phyloP scores from a whole-genome alignment of 2,797 vertebrate species.

The Danio tinwini region DNA sequence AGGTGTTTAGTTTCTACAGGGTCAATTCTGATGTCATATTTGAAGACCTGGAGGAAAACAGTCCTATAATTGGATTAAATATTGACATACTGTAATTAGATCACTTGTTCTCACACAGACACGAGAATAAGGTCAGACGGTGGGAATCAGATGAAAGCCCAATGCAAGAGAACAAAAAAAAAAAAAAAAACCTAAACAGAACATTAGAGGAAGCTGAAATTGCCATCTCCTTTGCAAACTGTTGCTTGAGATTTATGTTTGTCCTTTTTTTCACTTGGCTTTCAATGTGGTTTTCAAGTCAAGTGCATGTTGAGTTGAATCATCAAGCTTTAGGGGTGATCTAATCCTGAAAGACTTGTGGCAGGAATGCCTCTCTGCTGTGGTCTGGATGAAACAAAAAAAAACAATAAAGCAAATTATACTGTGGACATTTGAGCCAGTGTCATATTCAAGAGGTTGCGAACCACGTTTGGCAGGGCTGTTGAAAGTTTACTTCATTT shows the following conservation, averaged over 20 bases:
- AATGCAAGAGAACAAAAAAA: slow-evolving; percentile 54
- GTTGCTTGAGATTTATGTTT: slow-evolving; percentile 38
- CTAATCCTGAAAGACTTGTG: slow-evolving; percentile 68
- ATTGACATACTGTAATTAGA: slow-evolving; percentile 78
- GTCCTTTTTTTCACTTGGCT: slow-evolving; percentile 48
- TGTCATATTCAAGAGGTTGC: slow-evolving; percentile 62
- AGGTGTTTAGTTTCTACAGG: slow-evolving; percentile 64
- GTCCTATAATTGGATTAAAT: not conserved
- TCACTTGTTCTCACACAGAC: slow-evolving; percentile 62
- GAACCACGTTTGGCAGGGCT: slow-evolving; percentile 59
- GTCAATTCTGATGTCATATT: slow-evolving; percentile 81
- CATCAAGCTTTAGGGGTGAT: slow-evolving; percentile 64
- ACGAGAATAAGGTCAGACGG: not conserved
- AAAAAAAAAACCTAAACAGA: slow-evolving; percentile 6
- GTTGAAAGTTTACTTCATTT: slow-evolving; percentile 58
- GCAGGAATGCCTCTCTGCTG: slow-evolving; percentile 63
- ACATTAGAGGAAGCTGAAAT: slow-evolving; percentile 19
- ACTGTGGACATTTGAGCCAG: slow-evolving; percentile 65
- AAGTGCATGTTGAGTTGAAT: slow-evolving; percentile 71
- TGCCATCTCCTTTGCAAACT: slow-evolving; percentile 26
- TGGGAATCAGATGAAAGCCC: slow-evolving; percentile 64
- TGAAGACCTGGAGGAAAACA: slow-evolving; percentile 75
- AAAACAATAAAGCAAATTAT: slow-evolving; percentile 64
- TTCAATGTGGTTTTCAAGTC: slow-evolving; percentile 63
- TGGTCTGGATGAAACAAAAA: slow-evolving; percentile 64